These are phyloP conservation scores for Apis laboriosa DNA, from an alignment of 1,140 invertebrate species.

Conservation along the genomic window DNA sequence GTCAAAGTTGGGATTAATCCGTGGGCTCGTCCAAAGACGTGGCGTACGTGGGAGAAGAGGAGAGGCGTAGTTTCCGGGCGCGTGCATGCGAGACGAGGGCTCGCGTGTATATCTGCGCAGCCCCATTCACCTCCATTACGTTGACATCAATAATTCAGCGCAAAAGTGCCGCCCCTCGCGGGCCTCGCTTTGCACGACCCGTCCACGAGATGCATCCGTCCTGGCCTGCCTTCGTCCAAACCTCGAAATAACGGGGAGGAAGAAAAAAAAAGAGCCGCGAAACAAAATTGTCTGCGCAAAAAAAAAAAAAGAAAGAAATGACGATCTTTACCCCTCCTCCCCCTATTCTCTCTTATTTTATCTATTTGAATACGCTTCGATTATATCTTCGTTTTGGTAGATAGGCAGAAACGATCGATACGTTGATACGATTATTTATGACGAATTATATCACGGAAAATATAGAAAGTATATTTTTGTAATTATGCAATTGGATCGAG, in stretches of 20 bases:
- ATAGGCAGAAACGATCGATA: too few relatives aligned
- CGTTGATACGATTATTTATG: too few relatives aligned
- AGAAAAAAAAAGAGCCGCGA: slow-evolving; percentile 25
- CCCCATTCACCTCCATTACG: slow-evolving; percentile 65
- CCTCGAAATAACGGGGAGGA: slow-evolving; percentile 54
- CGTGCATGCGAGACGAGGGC: slow-evolving; percentile 52
- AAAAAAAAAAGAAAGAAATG: too few relatives aligned
- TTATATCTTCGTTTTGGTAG: too few relatives aligned
- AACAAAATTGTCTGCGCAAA: slow-evolving; percentile 50
- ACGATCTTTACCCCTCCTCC: too few relatives aligned
- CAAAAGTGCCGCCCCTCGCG: slow-evolving; percentile 57
- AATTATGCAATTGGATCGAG: too few relatives aligned
- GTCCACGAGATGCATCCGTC: slow-evolving; percentile 13
- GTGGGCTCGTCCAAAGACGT: slow-evolving; percentile 10
- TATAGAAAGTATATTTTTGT: too few relatives aligned
- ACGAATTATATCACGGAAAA: too few relatives aligned
- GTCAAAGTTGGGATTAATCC: slow-evolving; percentile 26
- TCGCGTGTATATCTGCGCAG: slow-evolving; percentile 4
- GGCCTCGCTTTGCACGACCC: slow-evolving; percentile 44
- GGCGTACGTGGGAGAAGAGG: slow-evolving; percentile 20
- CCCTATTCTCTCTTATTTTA: too few relatives aligned
- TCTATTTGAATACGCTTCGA: too few relatives aligned
- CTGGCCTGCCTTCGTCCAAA: neutral
- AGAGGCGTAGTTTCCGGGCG: slow-evolving; percentile 19
- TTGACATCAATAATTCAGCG: slow-evolving; percentile 68